Evolutionary conservation across 2,797 vertebrate genomes (phyloP).

Genomic region (Thaleichthys pacificus): DNA sequence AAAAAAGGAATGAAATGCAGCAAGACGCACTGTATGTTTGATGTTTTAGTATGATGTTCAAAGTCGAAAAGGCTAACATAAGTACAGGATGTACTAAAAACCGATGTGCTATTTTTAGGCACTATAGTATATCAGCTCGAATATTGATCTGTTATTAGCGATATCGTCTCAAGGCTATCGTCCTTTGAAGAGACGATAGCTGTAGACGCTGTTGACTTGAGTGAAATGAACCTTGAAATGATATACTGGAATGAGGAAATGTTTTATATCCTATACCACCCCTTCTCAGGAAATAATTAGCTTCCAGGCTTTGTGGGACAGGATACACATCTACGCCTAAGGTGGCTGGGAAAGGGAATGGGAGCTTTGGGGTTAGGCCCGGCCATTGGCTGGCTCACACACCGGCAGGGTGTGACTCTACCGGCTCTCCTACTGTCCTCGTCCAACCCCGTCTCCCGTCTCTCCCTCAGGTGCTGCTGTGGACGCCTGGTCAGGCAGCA

Average conservation of each 20-base stretch:
- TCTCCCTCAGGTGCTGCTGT: constrained; percentile 86
- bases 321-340: constrained; percentile 29
- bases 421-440: neutral
- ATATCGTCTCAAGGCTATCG: no score
- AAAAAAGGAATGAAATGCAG: no score
- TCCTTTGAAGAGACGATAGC: no score
- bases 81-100: no score
- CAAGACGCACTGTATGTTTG: no score
- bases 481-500: constrained; percentile 97
- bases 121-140: no score
- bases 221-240: neutral
- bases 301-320: constrained; percentile 48
- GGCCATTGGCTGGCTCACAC: neutral
- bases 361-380: neutral
- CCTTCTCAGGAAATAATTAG: constrained; percentile 50
- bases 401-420: neutral
- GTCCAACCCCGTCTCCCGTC: neutral
- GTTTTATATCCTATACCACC: constrained; percentile 23
- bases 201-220: no score
- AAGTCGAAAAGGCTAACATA: no score
- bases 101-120: no score
- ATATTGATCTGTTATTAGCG: no score
- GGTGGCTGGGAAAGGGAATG: constrained; percentile 9
- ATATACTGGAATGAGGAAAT: constrained; percentile 8
- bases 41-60: no score